Base-by-base conservation (phyloP, 2,888 invertebrate genomes). In the Chouioia cunea region DNA sequence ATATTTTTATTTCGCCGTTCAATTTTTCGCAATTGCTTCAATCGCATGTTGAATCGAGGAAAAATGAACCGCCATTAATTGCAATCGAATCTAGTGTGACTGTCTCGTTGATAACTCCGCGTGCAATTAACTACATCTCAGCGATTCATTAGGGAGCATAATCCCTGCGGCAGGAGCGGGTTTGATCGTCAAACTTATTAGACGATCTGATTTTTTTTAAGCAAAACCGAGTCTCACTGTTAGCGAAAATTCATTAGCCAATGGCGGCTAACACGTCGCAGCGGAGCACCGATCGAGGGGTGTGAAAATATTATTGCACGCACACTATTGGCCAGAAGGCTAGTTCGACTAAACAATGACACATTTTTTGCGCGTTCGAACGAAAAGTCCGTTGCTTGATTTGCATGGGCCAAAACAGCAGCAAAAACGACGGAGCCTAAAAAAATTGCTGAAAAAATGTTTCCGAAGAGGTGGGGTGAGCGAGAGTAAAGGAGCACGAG, bases 321-420 rank as follows among this genome's bases (percentile, higher is more conserved):
- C 4, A 27, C 4, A 27, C 3, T 48, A 69, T 65, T 71, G 64
- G 62, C 66, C 68, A 43, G 22, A 65, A 57, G 71, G 67, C 67
- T 64, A 66, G 60, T 59, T 65, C 59, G 59, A 18, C 73, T 73
- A 64, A 65, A 74, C 71, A 74, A 74, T 74, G 73, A 71, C 71
- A 74, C 67, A 67, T 73, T 75, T 77, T 76, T 76, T 79, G 71
- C 75, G 74, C 58, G 50, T 71, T 46, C 73, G 66, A 65, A 74
- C 59, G 16, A 60, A 68, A 74, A 70, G 70, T 59, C 74, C 74
- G 71, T 73, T 74, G 71, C 57, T 23, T 47, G 44, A 74, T 76
- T 73, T 73, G 73, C 74, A 74, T 76, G 47, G 53, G 69, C 48
- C 53, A 56, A 53, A 59, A n/a, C 22, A 43, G 53, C 18, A 46